These are phyloP conservation scores for Galaxea fascicularis DNA, from an alignment of 92 coral and sea anemone genomes.

Conservation along the genomic window DNA sequence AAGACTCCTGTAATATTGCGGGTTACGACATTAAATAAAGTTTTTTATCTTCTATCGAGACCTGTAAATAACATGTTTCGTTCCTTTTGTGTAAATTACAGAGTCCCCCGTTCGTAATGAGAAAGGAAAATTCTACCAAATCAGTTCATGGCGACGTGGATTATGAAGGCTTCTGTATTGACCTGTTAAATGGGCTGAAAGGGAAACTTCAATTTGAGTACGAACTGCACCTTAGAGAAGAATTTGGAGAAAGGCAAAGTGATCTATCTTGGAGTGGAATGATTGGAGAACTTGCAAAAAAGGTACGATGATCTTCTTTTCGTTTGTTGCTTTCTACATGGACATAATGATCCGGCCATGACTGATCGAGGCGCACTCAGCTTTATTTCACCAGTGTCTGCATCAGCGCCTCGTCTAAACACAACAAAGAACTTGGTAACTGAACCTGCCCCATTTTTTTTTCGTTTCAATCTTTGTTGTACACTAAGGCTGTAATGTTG, in stretches of 20 bases:
- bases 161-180: constrained; percentile 90
- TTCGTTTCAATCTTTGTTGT: too few species aligned
- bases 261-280: constrained; percentile 80
- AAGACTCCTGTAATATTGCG: too few species aligned
- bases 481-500: too few species aligned
- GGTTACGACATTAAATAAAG: too few species aligned
- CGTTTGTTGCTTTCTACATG: too few species aligned
- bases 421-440: too few species aligned
- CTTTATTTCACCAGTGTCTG: too few species aligned
- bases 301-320: constrained; percentile 42
- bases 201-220: constrained; percentile 80
- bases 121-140: constrained; percentile 33
- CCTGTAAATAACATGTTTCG: not conserved
- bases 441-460: too few species aligned
- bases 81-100: constrained; percentile 11
- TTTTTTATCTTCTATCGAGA: too few species aligned
- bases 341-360: too few species aligned
- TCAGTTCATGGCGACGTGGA: constrained; percentile 8
- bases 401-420: too few species aligned
- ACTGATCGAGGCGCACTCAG: too few species aligned
- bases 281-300: constrained; percentile 79
- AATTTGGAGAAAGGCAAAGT: constrained; percentile 53
- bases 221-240: constrained; percentile 56
- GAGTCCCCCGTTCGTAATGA: constrained; percentile 82
- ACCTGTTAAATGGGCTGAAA: constrained; percentile 70